phyloP scores from a whole-genome alignment of 2,797 vertebrate species.

The Onychomys leucogaster region DNA sequence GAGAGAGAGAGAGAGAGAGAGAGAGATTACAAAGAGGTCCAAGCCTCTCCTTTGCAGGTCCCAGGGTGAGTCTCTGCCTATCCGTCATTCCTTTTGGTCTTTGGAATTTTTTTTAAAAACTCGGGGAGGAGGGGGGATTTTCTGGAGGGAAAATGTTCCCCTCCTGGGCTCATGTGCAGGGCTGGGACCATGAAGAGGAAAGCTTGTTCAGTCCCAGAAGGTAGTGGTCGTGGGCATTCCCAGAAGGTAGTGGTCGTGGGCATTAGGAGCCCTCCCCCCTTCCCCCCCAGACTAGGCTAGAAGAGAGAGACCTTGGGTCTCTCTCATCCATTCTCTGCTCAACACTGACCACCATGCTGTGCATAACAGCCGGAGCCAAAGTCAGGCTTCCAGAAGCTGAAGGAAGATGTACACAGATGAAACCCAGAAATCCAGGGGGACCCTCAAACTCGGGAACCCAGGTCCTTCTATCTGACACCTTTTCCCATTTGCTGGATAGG shows the following conservation, averaged over 20 bases:
- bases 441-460: neutral
- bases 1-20: neutral
- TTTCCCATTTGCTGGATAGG: neutral
- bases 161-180: neutral
- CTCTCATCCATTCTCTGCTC: neutral
- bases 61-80: neutral
- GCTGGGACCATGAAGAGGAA: neutral
- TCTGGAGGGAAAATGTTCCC: neutral
- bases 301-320: neutral
- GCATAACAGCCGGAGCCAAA: neutral
- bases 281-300: neutral
- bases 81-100: neutral
- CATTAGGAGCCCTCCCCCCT: neutral
- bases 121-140: neutral
- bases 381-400: neutral
- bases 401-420: neutral
- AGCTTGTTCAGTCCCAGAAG: neutral
- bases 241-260: neutral
- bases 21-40: neutral
- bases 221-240: neutral
- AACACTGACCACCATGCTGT: neutral
- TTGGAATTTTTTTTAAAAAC: neutral
- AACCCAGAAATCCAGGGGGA: neutral
- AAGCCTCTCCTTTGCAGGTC: neutral
- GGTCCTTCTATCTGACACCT: neutral